These are phyloP conservation scores for Riparia riparia DNA, from an alignment of 2,113 vertebrate genomes.

Conservation along the genomic window DNA sequence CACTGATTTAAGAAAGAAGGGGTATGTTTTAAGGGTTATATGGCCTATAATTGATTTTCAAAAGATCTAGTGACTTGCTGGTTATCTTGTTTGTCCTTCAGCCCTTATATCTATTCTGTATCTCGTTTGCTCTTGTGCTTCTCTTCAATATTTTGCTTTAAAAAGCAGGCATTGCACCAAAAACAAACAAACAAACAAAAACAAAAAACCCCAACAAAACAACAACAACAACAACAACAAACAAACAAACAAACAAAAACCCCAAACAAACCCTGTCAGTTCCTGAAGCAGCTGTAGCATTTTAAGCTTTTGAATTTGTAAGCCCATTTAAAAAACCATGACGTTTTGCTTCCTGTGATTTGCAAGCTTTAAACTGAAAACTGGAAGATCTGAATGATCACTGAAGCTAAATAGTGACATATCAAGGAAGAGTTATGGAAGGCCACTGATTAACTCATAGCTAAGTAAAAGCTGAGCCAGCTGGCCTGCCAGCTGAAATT, in stretches of 20 bases:
- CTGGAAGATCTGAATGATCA: not conserved
- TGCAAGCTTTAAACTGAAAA: not conserved
- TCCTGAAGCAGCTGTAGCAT: not conserved
- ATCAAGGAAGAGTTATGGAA: not conserved
- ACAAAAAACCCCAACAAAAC: no score
- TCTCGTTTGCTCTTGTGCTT: not conserved
- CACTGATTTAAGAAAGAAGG: not conserved
- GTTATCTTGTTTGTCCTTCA: not conserved
- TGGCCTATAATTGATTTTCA: not conserved
- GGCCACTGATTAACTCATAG: not conserved
- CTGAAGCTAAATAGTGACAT: not conserved
- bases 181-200: no score
- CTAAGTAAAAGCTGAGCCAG: not conserved
- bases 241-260: no score
- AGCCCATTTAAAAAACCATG: not conserved
- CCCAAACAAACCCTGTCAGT: not conserved
- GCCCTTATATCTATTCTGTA: not conserved
- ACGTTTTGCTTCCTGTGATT: not conserved
- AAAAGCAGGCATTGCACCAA: not conserved
- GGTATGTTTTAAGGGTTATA: not conserved
- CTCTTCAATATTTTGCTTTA: not conserved
- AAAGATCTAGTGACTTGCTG: not conserved
- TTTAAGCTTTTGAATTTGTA: not conserved
- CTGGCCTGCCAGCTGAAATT: not conserved
- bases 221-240: no score